phyloP scores from a whole-genome alignment of 2,888 invertebrate species.

The Hyposoter dolosus region DNA sequence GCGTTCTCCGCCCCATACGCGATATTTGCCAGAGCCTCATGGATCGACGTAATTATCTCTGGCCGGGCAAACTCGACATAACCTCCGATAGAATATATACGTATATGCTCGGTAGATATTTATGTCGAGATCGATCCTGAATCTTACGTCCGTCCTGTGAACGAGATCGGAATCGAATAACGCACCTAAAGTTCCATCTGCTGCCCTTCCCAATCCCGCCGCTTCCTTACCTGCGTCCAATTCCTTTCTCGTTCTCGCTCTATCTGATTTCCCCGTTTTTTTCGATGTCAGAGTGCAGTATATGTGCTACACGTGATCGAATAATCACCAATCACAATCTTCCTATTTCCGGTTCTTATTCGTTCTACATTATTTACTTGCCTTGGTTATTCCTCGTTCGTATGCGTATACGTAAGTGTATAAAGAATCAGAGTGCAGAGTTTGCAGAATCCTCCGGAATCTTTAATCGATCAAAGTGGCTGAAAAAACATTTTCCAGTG shows the following conservation, averaged over 20 bases:
- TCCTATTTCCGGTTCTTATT: slow-evolving; percentile 34
- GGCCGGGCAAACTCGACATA: slow-evolving; percentile 58
- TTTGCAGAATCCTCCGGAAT: not conserved
- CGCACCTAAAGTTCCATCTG: slow-evolving; percentile 69
- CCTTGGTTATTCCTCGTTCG: too few species aligned
- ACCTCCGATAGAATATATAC: slow-evolving; percentile 41
- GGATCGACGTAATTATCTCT: slow-evolving; percentile 65
- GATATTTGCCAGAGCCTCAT: slow-evolving; percentile 52
- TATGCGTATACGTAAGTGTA: too few species aligned
- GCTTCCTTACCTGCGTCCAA: slow-evolving; percentile 12
- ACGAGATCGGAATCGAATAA: slow-evolving; percentile 79
- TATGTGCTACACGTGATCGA: slow-evolving; percentile 43
- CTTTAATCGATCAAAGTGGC: not conserved
- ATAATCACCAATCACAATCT: slow-evolving; percentile 58
- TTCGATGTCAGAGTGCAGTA: slow-evolving; percentile 36
- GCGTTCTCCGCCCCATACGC: slow-evolving; percentile 63
- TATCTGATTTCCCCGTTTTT: slow-evolving; percentile 21
- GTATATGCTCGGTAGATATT: slow-evolving; percentile 49
- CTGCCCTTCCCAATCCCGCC: slow-evolving; percentile 53
- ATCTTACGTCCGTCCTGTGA: slow-evolving; percentile 52
- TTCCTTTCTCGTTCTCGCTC: slow-evolving; percentile 25
- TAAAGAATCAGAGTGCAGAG: not conserved
- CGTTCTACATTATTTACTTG: not conserved
- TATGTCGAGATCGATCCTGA: slow-evolving; percentile 66
- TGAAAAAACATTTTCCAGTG: slow-evolving; percentile 11